Base-by-base conservation (phyloP, 1,140 invertebrate species). In the Drosophila guanche region DNA sequence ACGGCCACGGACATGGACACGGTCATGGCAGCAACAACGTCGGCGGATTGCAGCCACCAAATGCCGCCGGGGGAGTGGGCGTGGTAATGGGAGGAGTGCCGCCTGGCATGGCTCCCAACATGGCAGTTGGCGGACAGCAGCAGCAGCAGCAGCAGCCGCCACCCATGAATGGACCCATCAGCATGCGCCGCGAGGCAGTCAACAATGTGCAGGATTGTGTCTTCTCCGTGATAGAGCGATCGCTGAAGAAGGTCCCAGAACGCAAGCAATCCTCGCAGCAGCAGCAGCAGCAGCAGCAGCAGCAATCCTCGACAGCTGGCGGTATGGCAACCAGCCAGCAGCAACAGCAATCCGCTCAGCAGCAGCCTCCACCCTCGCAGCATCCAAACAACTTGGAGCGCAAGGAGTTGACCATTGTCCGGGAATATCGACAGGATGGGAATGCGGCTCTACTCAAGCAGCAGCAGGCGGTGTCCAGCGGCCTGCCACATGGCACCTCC, bases 331-430 rank as follows among this genome's bases (percentile, higher is more conserved):
- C 47, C 0, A 66, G 48, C 12, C 65, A 68, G 10, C 57, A 51
- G 8, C 65, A 54, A 5, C 90, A 75, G 73, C 89, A 46, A 2
- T 20, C 16, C 16, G 0, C 16, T 20, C 57, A 51, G 8, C 65
- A 54, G 7, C 76, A 71, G 33, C 70, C 66, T 16, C 63, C 57
- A 33, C 59, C 50, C 33, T 12, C 33, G 3, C 33, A 37, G 33
- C 33, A 27, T 16, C 59, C 63, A 16, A 79, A 80, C n/a, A 86
- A 86, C 37, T 1, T 93, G 92, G 83, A 88, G 0, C 83, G 83
- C 27, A 88, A 83, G n/a, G 83, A 88, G 55, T 92, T 94, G 27
- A 92, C 92, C 0, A 93, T 93, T 73, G 92, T 93, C 8, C 41
- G 93, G 67, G 92, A 93, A 57, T 94, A 92, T 54, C 92, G 93